A percentile compares a stretch with the other conserved stretches of the same genome.
Evolutionary conservation across 2,888 invertebrate species (phyloP).

Genomic region (Theodoxus fluviatilis): DNA sequence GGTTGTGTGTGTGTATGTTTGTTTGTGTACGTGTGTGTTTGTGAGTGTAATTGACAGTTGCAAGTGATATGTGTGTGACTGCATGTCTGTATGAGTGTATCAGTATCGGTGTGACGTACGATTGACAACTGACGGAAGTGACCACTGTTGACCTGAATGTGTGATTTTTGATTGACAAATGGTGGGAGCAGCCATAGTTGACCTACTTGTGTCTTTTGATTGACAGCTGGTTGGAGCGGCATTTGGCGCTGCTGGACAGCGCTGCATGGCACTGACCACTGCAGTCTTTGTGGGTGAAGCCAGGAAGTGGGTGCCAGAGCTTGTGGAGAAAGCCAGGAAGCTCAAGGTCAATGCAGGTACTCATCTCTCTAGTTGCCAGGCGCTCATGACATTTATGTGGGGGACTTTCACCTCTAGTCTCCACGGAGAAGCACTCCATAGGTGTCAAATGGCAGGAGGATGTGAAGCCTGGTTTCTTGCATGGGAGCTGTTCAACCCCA

Average conservation of each 20-base stretch:
- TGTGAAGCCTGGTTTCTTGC: no score
- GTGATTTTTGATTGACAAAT: no score
- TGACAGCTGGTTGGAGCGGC: slow-evolving; percentile 79
- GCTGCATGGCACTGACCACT: slow-evolving; percentile 98
- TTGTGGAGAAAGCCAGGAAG: slow-evolving; percentile 81
- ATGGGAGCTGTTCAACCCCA: no score
- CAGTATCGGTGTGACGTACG: background rate
- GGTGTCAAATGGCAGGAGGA: no score
- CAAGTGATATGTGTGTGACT: no score
- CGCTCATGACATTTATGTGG: background rate
- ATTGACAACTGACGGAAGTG: no score
- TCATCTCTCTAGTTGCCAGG: slow-evolving; percentile 2
- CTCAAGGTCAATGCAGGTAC: slow-evolving; percentile 87
- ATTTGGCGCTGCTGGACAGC: slow-evolving; percentile 98
- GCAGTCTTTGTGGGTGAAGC: slow-evolving; percentile 91
- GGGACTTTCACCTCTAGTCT: no score
- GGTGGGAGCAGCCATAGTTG: no score
- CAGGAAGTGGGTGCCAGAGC: slow-evolving; percentile 90
- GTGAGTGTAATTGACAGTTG: background rate
- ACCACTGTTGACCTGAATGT: no score
- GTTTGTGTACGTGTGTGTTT: background rate
- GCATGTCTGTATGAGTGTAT: no score
- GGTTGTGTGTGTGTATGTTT: background rate
- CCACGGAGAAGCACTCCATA: no score
- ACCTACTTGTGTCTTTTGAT: background rate